Conservation (phyloP, 2,888 invertebrate species). For the Ochlodes sylvanus region DNA sequence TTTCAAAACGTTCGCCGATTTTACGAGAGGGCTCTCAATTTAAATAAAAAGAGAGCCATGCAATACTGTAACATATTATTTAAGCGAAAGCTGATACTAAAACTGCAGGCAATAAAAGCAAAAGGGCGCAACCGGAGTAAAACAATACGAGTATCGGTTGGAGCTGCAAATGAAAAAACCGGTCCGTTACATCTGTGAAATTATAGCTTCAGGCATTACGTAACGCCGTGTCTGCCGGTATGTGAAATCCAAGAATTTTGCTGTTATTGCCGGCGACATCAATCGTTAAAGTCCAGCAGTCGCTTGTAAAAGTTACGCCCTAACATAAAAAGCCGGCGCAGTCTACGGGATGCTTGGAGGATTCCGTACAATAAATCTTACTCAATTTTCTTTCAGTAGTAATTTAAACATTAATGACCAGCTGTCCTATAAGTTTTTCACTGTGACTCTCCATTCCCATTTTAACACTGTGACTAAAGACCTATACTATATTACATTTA, state of each 20-base stretch:
- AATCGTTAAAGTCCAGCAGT: slow-evolving; percentile 45
- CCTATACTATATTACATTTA: no score
- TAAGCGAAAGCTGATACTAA: slow-evolving; percentile 17
- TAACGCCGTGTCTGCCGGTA: slow-evolving; percentile 29
- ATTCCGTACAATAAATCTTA: background rate
- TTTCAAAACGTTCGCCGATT: background rate
- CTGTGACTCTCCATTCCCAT: no score
- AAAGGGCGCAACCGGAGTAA: slow-evolving; percentile 23
- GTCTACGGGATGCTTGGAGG: background rate
- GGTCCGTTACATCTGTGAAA: slow-evolving; percentile 24
- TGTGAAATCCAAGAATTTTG: slow-evolving; percentile 40
- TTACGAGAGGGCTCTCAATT: background rate
- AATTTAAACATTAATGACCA: no score
- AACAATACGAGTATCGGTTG: slow-evolving; percentile 30
- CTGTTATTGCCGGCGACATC: slow-evolving; percentile 47
- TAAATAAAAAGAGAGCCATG: background rate
- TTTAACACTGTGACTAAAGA: no score
- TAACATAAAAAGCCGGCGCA: background rate
- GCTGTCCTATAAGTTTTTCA: no score
- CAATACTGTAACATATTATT: background rate
- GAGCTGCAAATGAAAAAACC: slow-evolving; percentile 36
- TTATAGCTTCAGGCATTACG: slow-evolving; percentile 29
- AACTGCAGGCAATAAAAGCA: slow-evolving; percentile 24
- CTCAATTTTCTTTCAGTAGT: background rate
- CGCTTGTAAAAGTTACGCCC: slow-evolving; percentile 43